Percentiles rank a stretch among this genome's conserved stretches.
These are phyloP conservation scores for Ictalurus punctatus DNA, from an alignment of 2,113 vertebrate genomes.

Conservation along the genomic window DNA sequence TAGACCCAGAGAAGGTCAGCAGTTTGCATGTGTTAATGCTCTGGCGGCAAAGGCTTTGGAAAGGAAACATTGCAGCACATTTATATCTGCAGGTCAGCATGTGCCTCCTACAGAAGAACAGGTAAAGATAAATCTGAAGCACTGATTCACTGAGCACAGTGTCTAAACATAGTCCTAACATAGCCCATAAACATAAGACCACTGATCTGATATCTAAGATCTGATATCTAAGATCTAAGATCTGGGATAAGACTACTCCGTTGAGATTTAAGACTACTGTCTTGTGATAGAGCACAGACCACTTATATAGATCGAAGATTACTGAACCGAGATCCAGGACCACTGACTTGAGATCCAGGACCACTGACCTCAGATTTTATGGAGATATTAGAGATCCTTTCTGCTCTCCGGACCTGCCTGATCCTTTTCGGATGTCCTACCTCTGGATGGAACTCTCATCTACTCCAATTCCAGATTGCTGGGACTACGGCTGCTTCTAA, in stretches of 20 bases:
- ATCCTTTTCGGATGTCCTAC: too few species aligned
- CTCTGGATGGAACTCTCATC: too few species aligned
- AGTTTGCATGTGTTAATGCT: conserved; percentile 16
- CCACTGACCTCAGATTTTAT: not conserved
- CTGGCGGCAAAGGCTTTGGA: conserved; percentile 10
- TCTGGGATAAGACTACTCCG: not conserved
- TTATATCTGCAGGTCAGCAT: conserved; percentile 32
- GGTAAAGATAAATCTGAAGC: not conserved
- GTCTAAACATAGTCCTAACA: not conserved
- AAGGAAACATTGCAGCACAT: conserved; percentile 14
- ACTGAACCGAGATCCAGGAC: not conserved
- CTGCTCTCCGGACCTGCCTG: too few species aligned
- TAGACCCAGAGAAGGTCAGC: conserved; percentile 23
- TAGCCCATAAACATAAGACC: not conserved
- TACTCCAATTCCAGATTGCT: too few species aligned
- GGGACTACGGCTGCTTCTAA: too few species aligned
- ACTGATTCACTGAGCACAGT: not conserved
- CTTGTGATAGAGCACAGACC: not conserved
- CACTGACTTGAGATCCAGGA: not conserved
- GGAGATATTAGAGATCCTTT: too few species aligned
- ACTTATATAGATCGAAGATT: not conserved
- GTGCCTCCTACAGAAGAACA: conserved; percentile 17
- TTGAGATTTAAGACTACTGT: not conserved
- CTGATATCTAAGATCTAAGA: not conserved
- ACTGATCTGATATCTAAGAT: not conserved